Evolutionary conservation across 2,797 vertebrate genomes (phyloP).

Genomic region (Chromis chromis): DNA sequence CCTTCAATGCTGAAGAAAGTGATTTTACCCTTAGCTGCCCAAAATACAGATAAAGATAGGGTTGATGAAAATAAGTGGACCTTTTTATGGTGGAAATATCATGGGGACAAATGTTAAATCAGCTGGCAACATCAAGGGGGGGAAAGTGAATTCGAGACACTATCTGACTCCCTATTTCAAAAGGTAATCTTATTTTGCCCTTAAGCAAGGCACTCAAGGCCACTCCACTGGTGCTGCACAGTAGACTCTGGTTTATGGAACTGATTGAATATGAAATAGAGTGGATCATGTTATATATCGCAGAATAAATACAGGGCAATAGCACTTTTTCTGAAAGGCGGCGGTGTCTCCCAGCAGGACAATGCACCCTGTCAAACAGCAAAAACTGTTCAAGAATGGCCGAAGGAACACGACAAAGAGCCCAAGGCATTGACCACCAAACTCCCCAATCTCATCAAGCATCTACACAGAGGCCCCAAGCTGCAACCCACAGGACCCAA

Average conservation of each 20-base stretch:
- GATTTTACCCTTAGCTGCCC: slow-evolving; percentile 29
- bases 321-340: too few species aligned
- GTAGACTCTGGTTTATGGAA: neutral
- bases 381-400: too few species aligned
- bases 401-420: too few species aligned
- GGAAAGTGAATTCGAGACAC: neutral
- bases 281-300: neutral
- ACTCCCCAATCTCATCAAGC: too few species aligned
- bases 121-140: neutral
- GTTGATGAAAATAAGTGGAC: neutral
- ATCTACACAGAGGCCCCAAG: too few species aligned
- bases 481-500: too few species aligned
- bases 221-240: too few species aligned
- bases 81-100: slow-evolving; percentile 7
- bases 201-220: too few species aligned
- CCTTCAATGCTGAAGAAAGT: slow-evolving; percentile 30
- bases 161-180: neutral
- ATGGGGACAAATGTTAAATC: slow-evolving; percentile 20
- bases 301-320: neutral
- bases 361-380: too few species aligned
- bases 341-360: too few species aligned
- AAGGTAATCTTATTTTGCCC: neutral
- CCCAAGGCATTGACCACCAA: too few species aligned
- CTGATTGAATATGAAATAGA: neutral
- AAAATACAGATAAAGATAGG: slow-evolving; percentile 21